Conservation (phyloP, 2,888 invertebrate species). For the Octonoba sinensis region DNA sequence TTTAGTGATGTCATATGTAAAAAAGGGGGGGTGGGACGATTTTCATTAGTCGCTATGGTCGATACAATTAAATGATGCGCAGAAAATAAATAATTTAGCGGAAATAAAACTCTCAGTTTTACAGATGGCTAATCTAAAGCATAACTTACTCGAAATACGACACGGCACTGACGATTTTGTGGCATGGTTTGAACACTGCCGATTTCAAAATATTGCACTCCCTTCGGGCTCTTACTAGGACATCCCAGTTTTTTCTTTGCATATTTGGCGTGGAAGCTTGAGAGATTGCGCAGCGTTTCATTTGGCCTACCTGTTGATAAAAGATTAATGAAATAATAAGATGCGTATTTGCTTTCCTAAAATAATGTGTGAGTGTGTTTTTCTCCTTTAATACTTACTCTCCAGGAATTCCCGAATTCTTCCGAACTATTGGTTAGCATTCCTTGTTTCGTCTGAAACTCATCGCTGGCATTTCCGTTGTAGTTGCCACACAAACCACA, state of each 20-base stretch:
- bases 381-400: conserved; percentile 76
- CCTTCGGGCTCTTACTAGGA: conserved; percentile 69
- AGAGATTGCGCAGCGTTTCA: conserved; percentile 67
- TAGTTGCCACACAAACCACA: conserved; percentile 97
- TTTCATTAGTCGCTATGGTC: too few species aligned
- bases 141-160: conserved; percentile 81
- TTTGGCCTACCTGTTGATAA: conserved; percentile 81
- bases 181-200: conserved; percentile 81
- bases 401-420: conserved; percentile 90
- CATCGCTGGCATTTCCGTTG: conserved; percentile 88
- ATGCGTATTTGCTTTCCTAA: not conserved
- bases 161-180: conserved; percentile 82
- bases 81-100: too few species aligned
- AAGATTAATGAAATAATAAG: not conserved
- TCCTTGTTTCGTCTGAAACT: conserved; percentile 75
- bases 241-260: conserved; percentile 35
- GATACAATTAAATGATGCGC: too few species aligned
- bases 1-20: too few species aligned
- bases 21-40: too few species aligned
- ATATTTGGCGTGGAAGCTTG: not conserved
- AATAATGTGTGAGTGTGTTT: not conserved
- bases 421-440: conserved; percentile 77
- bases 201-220: conserved; percentile 75
- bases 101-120: too few species aligned
- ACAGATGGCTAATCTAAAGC: too few species aligned